Evolutionary conservation across 2,113 vertebrate species (phyloP).

Genomic region (Ptilonorhynchus violaceus): DNA sequence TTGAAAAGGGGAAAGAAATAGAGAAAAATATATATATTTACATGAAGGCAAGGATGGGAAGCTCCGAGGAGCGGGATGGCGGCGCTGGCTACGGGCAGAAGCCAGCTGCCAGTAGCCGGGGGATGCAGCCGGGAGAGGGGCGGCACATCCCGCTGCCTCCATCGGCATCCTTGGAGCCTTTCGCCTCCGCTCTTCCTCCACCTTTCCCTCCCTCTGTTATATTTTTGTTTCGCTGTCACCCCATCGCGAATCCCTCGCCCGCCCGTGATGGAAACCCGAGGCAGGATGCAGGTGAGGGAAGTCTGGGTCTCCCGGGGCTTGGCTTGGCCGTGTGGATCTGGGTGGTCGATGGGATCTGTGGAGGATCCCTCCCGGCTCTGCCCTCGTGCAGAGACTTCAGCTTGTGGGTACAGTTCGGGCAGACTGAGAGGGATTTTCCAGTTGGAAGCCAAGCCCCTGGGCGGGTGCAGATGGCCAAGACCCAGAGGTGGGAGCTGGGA

Average conservation of each 20-base stretch:
- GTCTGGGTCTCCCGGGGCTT: neutral
- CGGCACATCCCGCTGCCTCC: accelerated
- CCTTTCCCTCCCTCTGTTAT: neutral
- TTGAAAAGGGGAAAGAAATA: constrained; percentile 36
- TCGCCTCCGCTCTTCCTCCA: neutral
- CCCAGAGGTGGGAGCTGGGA: neutral
- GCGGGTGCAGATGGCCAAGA: neutral
- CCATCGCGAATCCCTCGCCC: accelerated
- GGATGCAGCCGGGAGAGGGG: neutral
- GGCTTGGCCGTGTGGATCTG: accelerated
- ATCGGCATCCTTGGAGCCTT: neutral
- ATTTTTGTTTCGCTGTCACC: neutral
- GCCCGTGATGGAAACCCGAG: accelerated
- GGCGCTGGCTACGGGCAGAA: constrained; percentile 17
- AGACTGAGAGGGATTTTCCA: neutral
- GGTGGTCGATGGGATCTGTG: accelerated
- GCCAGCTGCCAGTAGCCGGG: constrained; percentile 52
- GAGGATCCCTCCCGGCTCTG: neutral
- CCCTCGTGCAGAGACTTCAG: neutral
- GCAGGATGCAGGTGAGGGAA: neutral
- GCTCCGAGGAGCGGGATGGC: neutral
- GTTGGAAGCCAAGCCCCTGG: accelerated
- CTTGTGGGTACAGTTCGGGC: accelerated
- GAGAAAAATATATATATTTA: neutral
- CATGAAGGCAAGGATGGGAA: neutral